These are phyloP conservation scores for Drosophila kepulauana DNA, from an alignment of 1,140 invertebrate genomes.

Conservation along the genomic window DNA sequence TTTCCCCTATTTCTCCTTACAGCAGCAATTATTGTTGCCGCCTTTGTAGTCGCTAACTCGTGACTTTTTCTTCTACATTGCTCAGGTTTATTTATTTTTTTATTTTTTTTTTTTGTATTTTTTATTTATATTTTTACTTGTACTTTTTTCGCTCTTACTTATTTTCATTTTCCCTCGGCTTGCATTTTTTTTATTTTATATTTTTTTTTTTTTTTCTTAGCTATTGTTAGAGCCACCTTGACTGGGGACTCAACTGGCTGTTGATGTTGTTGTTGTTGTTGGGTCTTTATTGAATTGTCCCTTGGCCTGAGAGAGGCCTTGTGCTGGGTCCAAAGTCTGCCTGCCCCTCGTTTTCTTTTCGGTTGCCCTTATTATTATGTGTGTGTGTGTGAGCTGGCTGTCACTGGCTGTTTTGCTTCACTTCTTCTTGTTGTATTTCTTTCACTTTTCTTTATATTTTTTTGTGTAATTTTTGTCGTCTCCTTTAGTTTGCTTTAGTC, in stretches of 20 bases:
- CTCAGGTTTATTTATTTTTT: constrained; percentile 8
- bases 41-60: constrained; percentile 35
- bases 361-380: constrained; percentile 16
- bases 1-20: background rate
- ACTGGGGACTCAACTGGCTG: constrained; percentile 9
- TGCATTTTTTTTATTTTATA: background rate
- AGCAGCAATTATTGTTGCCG: constrained; percentile 19
- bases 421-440: constrained; percentile 10
- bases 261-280: constrained; percentile 25
- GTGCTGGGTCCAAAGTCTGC: background rate
- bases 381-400: constrained; percentile 12
- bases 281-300: constrained; percentile 48
- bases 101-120: background rate
- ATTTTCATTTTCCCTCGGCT: background rate
- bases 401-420: constrained; percentile 35
- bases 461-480: constrained; percentile 31
- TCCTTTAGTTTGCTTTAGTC: constrained; percentile 60
- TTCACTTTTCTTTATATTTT: constrained; percentile 6
- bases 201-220: constrained; percentile 3
- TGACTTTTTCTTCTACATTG: constrained; percentile 21
- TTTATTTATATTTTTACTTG: too few relatives aligned
- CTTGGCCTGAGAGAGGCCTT: constrained; percentile 16
- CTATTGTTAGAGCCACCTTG: constrained; percentile 28
- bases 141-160: constrained; percentile 2
- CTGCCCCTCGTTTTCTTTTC: background rate